Conservation (phyloP, 2,888 invertebrate genomes). For the Panzeria rudis region DNA sequence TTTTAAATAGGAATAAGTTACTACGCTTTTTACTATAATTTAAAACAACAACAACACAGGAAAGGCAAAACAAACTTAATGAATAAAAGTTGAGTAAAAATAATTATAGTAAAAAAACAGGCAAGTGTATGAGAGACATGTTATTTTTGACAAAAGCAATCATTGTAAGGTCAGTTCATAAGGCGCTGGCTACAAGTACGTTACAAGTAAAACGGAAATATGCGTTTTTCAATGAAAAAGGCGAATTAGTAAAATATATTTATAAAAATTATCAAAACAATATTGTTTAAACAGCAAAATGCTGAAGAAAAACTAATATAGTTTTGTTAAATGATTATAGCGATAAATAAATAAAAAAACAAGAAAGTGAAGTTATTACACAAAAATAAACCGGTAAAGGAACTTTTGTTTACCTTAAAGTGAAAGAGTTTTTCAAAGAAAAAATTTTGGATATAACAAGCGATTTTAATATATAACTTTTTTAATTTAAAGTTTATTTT, state of each 20-base stretch:
- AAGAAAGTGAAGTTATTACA: not conserved
- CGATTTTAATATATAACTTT: not conserved
- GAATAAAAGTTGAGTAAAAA: slow-evolving; percentile 26
- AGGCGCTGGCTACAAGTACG: slow-evolving; percentile 78
- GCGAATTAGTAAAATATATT: not conserved
- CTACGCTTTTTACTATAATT: not conserved
- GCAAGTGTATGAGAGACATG: slow-evolving; percentile 37
- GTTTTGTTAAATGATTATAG: not conserved
- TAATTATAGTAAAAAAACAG: slow-evolving; percentile 43
- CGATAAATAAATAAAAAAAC: not conserved
- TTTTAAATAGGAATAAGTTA: not conserved
- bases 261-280: not conserved
- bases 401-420: not conserved
- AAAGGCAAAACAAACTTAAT: slow-evolving; percentile 15
- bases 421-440: not conserved
- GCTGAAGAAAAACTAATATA: not conserved
- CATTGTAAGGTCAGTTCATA: slow-evolving; percentile 77
- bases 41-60: not conserved
- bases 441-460: not conserved
- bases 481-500: not conserved
- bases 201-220: slow-evolving; percentile 66
- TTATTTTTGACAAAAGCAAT: slow-evolving; percentile 62
- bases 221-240: slow-evolving; percentile 10
- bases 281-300: not conserved
- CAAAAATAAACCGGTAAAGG: not conserved